phyloP scores from a whole-genome alignment of 1,140 invertebrate species.

The Psilanteris sp. region DNA sequence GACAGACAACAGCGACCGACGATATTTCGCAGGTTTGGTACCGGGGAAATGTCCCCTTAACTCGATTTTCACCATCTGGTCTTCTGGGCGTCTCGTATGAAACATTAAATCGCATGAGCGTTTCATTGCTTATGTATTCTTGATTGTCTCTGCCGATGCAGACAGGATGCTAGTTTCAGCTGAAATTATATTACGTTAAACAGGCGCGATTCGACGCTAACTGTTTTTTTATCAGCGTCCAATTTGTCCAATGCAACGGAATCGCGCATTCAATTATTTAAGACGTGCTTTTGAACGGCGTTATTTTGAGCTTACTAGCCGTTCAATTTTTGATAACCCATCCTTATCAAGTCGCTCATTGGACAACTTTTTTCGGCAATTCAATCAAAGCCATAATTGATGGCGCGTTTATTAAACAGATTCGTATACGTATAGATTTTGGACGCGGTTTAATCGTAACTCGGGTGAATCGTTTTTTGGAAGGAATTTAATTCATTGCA shows the following conservation, averaged over 20 bases:
- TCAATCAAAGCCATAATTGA: slow-evolving; percentile 11
- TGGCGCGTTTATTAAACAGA: not conserved
- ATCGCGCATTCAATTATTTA: slow-evolving; percentile 16
- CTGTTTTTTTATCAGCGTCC: slow-evolving; percentile 12
- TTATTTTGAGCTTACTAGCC: slow-evolving; percentile 6
- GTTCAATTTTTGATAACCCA: slow-evolving; percentile 16
- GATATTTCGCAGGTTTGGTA: too few relatives aligned
- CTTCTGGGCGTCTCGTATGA: not conserved
- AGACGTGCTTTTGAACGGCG: slow-evolving; percentile 22
- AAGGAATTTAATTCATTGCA: too few relatives aligned
- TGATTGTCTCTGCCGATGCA: not conserved
- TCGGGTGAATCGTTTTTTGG: too few relatives aligned
- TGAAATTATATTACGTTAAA: slow-evolving; percentile 6
- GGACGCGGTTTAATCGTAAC: too few relatives aligned
- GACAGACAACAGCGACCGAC: too few relatives aligned
- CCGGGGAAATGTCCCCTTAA: slow-evolving; percentile 1
- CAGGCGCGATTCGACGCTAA: not conserved
- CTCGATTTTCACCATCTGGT: not conserved
- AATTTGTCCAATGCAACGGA: slow-evolving; percentile 6
- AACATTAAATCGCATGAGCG: slow-evolving; percentile 3
- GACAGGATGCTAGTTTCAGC: not conserved
- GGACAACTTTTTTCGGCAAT: slow-evolving; percentile 1
- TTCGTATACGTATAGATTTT: too few relatives aligned
- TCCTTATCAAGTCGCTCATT: not conserved
- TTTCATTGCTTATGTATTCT: slow-evolving; percentile 3